These are phyloP conservation scores for Sceliomorpha sp. DNA, from an alignment of 2,888 invertebrate species.

Conservation along the genomic window DNA sequence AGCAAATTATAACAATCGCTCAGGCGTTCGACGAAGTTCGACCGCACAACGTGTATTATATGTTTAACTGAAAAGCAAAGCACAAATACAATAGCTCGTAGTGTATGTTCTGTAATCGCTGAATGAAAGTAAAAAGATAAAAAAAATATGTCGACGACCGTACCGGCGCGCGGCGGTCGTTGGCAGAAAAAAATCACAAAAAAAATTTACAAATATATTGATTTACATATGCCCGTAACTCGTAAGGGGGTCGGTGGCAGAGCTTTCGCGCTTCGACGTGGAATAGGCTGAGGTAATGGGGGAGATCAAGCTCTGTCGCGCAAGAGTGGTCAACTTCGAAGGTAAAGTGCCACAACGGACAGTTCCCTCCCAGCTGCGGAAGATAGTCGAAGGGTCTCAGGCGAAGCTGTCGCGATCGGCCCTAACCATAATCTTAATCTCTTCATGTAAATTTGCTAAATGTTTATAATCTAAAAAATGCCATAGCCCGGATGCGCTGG, in stretches of 20 bases:
- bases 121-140: conserved; percentile 62
- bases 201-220: conserved; percentile 81
- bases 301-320: not conserved
- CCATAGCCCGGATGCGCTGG: conserved; percentile 81
- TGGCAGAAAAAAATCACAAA: conserved; percentile 69
- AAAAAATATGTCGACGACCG: conserved; percentile 57
- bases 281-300: conserved; percentile 25
- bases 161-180: conserved; percentile 64
- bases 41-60: conserved; percentile 77
- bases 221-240: conserved; percentile 81
- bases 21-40: conserved; percentile 70
- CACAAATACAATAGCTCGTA: conserved; percentile 77
- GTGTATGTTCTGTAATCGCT: conserved; percentile 81
- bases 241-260: conserved; percentile 77
- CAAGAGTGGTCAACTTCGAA: not conserved
- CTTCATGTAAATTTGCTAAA: conserved; percentile 81
- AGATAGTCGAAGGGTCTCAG: conserved; percentile 31
- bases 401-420: conserved; percentile 48
- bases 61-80: conserved; percentile 66
- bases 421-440: conserved; percentile 80
- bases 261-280: conserved; percentile 53
- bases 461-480: conserved; percentile 80
- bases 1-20: conserved; percentile 59
- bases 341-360: conserved; percentile 8
- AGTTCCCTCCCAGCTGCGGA: conserved; percentile 12